These are phyloP conservation scores for Brachyhypopomus gauderio DNA, from an alignment of 2,113 vertebrate species.

Conservation along the genomic window DNA sequence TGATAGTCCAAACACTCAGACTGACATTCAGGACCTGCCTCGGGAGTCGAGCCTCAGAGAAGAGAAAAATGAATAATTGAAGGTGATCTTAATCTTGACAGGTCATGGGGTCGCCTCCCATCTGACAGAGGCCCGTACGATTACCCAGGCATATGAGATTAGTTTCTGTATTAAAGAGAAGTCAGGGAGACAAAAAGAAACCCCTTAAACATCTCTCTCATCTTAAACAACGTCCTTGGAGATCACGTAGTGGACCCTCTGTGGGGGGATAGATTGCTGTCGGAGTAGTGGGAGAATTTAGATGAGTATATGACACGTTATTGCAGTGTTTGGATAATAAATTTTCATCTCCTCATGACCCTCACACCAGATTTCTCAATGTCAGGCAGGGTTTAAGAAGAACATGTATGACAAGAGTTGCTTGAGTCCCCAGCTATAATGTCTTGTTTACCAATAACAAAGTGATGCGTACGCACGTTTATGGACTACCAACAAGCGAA, in stretches of 20 bases:
- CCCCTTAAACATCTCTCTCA: slow-evolving; percentile 50
- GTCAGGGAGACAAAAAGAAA: slow-evolving; percentile 55
- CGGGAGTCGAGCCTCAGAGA: slow-evolving; percentile 42
- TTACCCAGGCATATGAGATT: slow-evolving; percentile 63
- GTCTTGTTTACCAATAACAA: not conserved
- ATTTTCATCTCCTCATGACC: slow-evolving; percentile 49
- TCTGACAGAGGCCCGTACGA: slow-evolving; percentile 53
- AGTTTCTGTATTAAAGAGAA: slow-evolving; percentile 57
- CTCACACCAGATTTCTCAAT: slow-evolving; percentile 2
- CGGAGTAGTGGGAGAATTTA: slow-evolving; percentile 45
- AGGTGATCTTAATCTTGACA: slow-evolving; percentile 62
- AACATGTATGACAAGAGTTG: slow-evolving; percentile 4
- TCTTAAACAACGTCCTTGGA: slow-evolving; percentile 55
- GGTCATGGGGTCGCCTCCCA: slow-evolving; percentile 61
- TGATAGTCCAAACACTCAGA: slow-evolving; percentile 44
- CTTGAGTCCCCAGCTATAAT: not conserved
- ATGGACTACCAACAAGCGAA: slow-evolving; percentile 4
- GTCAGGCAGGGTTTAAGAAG: slow-evolving; percentile 3
- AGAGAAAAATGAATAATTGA: slow-evolving; percentile 68
- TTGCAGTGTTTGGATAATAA: slow-evolving; percentile 59
- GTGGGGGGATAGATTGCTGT: slow-evolving; percentile 34
- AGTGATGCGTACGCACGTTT: not conserved
- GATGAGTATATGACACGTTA: slow-evolving; percentile 51
- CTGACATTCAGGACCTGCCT: slow-evolving; percentile 46
- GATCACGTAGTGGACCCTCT: slow-evolving; percentile 41